These are phyloP conservation scores for Apis dorsata DNA, from an alignment of 1,140 invertebrate species.

Conservation along the genomic window DNA sequence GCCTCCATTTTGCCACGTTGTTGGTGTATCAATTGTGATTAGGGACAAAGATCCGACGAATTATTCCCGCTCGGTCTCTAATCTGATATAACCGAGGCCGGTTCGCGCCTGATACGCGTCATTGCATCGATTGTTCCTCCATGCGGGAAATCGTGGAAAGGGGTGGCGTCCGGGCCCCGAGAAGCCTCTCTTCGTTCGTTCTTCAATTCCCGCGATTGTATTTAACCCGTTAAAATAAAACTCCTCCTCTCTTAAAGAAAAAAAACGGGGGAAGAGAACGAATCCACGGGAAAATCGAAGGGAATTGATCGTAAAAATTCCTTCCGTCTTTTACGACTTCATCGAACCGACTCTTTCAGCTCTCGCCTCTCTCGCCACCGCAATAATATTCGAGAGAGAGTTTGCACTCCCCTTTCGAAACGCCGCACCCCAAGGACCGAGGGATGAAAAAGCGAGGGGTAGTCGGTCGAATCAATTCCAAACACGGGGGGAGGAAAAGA, in stretches of 20 bases:
- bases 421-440: conserved; percentile 61
- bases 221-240: too few relatives aligned
- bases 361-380: conserved; percentile 26
- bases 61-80: conserved; percentile 68
- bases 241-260: too few relatives aligned
- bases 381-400: conserved; percentile 56
- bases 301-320: conserved; percentile 44
- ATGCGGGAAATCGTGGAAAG: conserved; percentile 63
- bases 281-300: too few relatives aligned
- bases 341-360: conserved; percentile 54
- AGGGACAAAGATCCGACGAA: conserved; percentile 69
- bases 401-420: conserved; percentile 44
- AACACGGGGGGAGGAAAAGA: conserved; percentile 20
- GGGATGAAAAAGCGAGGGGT: conserved; percentile 67
- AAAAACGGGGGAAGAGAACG: too few relatives aligned
- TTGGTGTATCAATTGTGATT: conserved; percentile 69
- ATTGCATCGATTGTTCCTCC: conserved; percentile 67
- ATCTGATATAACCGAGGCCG: conserved; percentile 65
- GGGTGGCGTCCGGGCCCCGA: not conserved
- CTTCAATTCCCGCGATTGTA: too few relatives aligned
- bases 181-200: too few relatives aligned
- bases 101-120: conserved; percentile 52
- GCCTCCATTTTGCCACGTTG: conserved; percentile 63
- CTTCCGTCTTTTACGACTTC: conserved; percentile 49
- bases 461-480: conserved; percentile 71